Percentiles rank a stretch among this genome's conserved stretches.
Conservation (phyloP, 2,888 invertebrate genomes). For the Drosophila suboccidentalis region DNA sequence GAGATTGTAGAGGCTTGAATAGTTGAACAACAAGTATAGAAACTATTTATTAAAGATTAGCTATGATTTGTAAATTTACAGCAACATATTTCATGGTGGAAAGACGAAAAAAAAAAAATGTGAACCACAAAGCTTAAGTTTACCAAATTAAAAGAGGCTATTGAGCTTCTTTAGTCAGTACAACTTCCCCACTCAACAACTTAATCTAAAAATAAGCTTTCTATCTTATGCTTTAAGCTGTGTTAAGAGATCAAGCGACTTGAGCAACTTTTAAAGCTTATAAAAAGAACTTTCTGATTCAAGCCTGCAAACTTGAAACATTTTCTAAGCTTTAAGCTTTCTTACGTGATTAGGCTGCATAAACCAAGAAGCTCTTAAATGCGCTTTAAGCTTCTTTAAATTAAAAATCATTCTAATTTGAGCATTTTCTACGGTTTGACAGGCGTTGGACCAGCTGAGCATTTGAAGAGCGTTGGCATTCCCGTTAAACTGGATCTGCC, state of each 20-base stretch:
- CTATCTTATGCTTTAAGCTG: background rate
- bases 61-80: no score
- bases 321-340: no score
- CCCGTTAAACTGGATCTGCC: constrained; percentile 79
- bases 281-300: no score
- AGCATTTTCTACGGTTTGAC: background rate
- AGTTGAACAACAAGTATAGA: no score
- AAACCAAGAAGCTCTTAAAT: background rate
- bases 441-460: constrained; percentile 83
- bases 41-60: no score
- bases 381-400: background rate
- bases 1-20: no score
- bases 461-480: constrained; percentile 75
- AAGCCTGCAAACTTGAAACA: no score
- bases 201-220: background rate
- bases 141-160: background rate
- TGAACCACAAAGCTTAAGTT: background rate
- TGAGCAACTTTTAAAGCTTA: background rate
- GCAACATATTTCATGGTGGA: background rate
- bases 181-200: background rate
- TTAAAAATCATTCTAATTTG: background rate
- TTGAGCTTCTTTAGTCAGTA: background rate
- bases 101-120: background rate
- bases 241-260: background rate
- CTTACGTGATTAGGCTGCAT: no score